phyloP scores from a whole-genome alignment of 1,140 invertebrate genomes.

The Trachymyrmex cornetzi region DNA sequence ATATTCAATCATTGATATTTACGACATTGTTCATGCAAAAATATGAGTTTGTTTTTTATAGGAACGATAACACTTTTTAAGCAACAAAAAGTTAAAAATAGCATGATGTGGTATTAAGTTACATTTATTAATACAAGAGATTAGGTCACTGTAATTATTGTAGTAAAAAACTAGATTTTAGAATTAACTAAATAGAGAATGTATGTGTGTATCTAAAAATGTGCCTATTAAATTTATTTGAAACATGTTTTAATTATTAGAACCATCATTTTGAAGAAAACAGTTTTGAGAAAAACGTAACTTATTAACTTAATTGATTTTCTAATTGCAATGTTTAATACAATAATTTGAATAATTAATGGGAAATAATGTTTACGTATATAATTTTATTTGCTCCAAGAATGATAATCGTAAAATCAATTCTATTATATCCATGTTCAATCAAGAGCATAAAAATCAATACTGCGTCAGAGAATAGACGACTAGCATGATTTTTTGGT shows the following conservation, averaged over 20 bases:
- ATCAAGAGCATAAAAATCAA: slow-evolving; percentile 2
- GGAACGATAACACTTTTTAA: neutral
- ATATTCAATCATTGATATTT: neutral
- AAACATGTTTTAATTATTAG: neutral
- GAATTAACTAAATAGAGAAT: neutral
- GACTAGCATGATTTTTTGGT: neutral
- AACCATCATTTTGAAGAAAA: neutral
- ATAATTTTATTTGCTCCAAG: neutral
- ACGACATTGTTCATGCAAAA: neutral
- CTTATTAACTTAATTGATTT: neutral
- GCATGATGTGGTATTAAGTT: neutral
- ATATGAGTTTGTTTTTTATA: neutral
- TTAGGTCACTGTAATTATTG: neutral
- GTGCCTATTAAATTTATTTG: neutral
- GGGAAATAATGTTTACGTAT: neutral
- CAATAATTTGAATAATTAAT: neutral
- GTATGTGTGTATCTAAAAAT: neutral
- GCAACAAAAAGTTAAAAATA: neutral
- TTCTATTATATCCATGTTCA: neutral
- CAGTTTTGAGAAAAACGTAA: neutral
- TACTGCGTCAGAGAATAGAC: neutral
- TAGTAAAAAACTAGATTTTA: neutral
- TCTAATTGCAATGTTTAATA: neutral
- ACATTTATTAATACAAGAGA: neutral
- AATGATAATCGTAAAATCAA: neutral